These are phyloP conservation scores for Aphelocoma coerulescens DNA, from an alignment of 2,113 vertebrate genomes.

Conservation along the genomic window DNA sequence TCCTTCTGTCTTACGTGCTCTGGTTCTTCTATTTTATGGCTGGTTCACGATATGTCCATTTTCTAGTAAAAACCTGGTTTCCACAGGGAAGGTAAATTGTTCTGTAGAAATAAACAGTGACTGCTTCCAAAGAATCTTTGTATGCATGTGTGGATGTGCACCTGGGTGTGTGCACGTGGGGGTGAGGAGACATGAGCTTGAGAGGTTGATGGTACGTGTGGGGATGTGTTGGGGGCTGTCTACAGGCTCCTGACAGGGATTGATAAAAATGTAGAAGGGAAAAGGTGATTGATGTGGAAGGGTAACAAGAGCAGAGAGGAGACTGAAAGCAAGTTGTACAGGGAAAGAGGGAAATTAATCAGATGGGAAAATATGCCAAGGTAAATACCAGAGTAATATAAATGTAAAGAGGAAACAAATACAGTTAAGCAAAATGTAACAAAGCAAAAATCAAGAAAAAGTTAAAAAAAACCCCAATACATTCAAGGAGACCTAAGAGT, in stretches of 20 bases:
- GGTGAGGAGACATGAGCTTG: neutral
- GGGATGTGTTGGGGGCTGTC: neutral
- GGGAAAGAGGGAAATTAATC: neutral
- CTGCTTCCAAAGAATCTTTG: neutral
- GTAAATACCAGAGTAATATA: neutral
- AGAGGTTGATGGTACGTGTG: neutral
- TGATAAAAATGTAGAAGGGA: neutral
- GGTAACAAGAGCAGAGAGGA: neutral
- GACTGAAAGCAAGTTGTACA: neutral
- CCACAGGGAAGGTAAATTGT: neutral
- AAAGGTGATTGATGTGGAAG: neutral
- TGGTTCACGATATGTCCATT: too few species aligned
- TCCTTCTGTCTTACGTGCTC: too few species aligned
- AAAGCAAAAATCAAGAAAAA: neutral
- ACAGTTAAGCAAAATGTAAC: neutral
- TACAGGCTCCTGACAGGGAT: neutral
- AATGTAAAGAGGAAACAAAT: neutral
- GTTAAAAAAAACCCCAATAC: rapidly evolving
- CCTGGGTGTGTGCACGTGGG: rapidly evolving
- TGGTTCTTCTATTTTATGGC: too few species aligned
- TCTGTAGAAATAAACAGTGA: neutral
- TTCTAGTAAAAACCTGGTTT: too few species aligned
- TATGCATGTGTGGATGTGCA: rapidly evolving
- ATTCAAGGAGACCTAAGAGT: neutral
- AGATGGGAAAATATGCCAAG: neutral